phyloP scores from a whole-genome alignment of 2,888 invertebrate genomes.

The Ypsolopha scabrella region DNA sequence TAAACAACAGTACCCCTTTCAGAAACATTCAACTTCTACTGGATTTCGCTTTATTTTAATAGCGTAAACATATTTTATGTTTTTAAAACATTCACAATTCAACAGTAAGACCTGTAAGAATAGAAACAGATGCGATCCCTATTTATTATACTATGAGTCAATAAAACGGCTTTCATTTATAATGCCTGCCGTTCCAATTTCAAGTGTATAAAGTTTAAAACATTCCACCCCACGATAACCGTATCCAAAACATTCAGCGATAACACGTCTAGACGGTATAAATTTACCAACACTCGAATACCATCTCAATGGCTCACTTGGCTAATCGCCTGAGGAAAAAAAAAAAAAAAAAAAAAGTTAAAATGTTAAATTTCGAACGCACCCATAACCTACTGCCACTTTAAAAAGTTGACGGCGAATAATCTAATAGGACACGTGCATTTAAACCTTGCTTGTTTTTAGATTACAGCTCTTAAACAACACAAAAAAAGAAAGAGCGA shows the following conservation, averaged over 20 bases:
- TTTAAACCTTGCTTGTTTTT: conserved; percentile 33
- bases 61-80: no score
- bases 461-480: conserved; percentile 30
- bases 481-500: no score
- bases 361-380: conserved; percentile 36
- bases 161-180: no score
- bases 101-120: no score
- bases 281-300: conserved; percentile 60
- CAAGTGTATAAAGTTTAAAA: conserved; percentile 57
- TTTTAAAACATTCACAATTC: no score
- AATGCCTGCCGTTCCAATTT: conserved; percentile 9
- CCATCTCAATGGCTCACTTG: conserved; percentile 64
- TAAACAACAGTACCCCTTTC: no score
- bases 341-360: conserved; percentile 33
- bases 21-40: no score
- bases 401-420: conserved; percentile 48
- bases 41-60: no score
- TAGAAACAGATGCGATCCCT: no score
- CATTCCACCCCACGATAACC: conserved; percentile 51
- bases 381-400: conserved; percentile 49
- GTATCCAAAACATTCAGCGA: conserved; percentile 40
- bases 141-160: no score
- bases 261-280: conserved; percentile 65
- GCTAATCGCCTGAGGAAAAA: conserved; percentile 53
- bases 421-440: conserved; percentile 45